phyloP scores from a whole-genome alignment of 2,888 invertebrate genomes.

The Lycocerus yunnanus region DNA sequence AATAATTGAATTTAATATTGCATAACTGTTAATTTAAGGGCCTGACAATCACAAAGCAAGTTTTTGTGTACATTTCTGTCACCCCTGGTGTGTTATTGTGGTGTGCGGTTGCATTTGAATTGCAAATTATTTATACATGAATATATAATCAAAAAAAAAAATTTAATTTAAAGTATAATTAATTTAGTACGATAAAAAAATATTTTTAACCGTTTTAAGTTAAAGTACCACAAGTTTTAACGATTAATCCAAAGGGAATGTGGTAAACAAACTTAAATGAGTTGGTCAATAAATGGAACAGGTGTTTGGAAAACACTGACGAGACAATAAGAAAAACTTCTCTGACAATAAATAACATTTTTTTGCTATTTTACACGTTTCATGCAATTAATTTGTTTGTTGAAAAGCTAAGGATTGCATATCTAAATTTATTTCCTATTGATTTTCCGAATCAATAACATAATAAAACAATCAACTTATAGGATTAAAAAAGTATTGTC shows the following conservation, averaged over 20 bases:
- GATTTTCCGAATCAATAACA: background rate
- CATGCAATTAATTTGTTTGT: background rate
- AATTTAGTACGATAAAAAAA: background rate
- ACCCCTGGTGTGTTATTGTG: background rate
- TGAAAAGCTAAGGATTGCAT: background rate
- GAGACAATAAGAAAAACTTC: background rate
- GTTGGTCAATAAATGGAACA: background rate
- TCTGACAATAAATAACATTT: background rate
- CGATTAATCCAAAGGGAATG: background rate
- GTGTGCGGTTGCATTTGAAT: background rate
- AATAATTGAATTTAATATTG: background rate
- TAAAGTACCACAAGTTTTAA: background rate
- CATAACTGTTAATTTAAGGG: background rate
- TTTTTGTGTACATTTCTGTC: background rate
- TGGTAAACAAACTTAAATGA: background rate
- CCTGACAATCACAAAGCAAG: background rate
- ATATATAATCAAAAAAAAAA: too few relatives aligned
- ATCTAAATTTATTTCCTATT: background rate
- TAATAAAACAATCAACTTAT: background rate
- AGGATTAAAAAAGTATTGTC: background rate
- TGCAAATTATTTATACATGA: too few relatives aligned
- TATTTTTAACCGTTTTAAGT: background rate
- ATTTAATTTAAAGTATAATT: background rate
- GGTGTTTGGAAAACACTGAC: background rate
- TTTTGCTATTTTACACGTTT: background rate